Base-by-base conservation (phyloP, 2,113 vertebrate species). In the Manacus vitellinus region DNA sequence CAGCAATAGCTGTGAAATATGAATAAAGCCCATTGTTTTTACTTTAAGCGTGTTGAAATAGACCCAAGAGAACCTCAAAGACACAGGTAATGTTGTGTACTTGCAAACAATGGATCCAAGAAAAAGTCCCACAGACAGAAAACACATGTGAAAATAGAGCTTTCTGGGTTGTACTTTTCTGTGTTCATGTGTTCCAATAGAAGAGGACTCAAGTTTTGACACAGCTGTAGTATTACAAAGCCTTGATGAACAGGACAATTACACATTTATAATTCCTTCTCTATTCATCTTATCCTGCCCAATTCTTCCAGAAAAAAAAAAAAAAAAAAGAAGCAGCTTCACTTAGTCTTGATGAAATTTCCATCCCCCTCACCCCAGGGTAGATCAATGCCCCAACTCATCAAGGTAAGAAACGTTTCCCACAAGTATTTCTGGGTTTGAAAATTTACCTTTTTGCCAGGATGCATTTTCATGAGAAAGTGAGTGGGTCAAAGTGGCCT, bases 391-490 rank as follows among this genome's bases (percentile, higher is more conserved):
- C 5, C 52, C 55, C 6, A 46, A 1, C 14, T 24, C 18, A 71
- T 39, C 9, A 46, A 27, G n/a, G 6, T 63, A 30, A 80, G 47
- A 83, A 74, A 65, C 9, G 58, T 63, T 94, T 89, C 35, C 37
- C 44, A 65, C 33, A 62, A 74, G 8, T 74, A 66, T 88, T 94
- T 75, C 63, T 56, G 33, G 33, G 12, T 13, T 62, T 92, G 49
- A 54, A 83, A 67, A 84, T 73, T 87, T 94, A 79, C 37, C 51
- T 94, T 95, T 85, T 59, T 91, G 67, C 65, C 41, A 87, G 51
- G 2, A 0, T 41, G 20, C 95, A 75, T 93, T 59, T 77, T 78
- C 13, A 73, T 63, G 66, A 89, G 47, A 73, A 95, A 46, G 12
- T n/a, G 59, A 94, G 61, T 85, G 75, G n/a, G 76, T 76, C 79